These are phyloP conservation scores for Spodoptera littoralis DNA, from an alignment of 2,888 invertebrate species.

Conservation along the genomic window DNA sequence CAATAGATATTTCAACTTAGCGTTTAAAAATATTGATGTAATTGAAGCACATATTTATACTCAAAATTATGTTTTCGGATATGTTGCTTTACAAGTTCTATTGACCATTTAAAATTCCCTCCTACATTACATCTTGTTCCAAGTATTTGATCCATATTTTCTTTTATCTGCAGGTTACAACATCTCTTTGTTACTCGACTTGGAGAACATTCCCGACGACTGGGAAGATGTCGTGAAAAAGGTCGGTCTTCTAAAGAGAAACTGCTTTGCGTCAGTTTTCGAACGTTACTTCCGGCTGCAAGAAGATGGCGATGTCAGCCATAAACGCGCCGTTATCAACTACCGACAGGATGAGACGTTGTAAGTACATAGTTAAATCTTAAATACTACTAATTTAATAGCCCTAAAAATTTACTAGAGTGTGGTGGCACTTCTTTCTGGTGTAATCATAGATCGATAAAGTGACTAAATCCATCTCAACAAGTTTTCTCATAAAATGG, in stretches of 20 bases:
- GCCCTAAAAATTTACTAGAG: too few species aligned
- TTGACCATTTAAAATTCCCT: too few species aligned
- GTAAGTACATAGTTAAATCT: slow-evolving; percentile 88
- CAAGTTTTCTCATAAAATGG: not conserved
- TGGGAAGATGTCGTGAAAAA: slow-evolving; percentile 97
- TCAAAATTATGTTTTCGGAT: too few species aligned
- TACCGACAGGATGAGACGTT: slow-evolving; percentile 99
- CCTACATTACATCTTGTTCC: not conserved
- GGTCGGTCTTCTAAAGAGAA: slow-evolving; percentile 97
- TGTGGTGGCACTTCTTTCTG: too few species aligned
- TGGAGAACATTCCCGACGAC: slow-evolving; percentile 96
- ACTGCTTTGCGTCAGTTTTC: slow-evolving; percentile 99
- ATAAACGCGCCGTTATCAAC: slow-evolving; percentile 98
- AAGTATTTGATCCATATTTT: not conserved
- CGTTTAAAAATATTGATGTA: too few species aligned
- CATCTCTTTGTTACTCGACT: slow-evolving; percentile 97
- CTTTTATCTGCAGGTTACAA: slow-evolving; percentile 93
- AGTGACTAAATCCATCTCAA: too few species aligned
- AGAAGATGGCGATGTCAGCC: slow-evolving; percentile 96
- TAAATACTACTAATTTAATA: not conserved
- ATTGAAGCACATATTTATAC: too few species aligned
- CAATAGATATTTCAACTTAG: too few species aligned
- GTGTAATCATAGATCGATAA: too few species aligned
- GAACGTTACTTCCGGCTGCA: slow-evolving; percentile 99
- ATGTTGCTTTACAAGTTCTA: too few species aligned